Evolutionary conservation across 2,113 vertebrate genomes (phyloP).

Genomic region (Anoura caudifer): DNA sequence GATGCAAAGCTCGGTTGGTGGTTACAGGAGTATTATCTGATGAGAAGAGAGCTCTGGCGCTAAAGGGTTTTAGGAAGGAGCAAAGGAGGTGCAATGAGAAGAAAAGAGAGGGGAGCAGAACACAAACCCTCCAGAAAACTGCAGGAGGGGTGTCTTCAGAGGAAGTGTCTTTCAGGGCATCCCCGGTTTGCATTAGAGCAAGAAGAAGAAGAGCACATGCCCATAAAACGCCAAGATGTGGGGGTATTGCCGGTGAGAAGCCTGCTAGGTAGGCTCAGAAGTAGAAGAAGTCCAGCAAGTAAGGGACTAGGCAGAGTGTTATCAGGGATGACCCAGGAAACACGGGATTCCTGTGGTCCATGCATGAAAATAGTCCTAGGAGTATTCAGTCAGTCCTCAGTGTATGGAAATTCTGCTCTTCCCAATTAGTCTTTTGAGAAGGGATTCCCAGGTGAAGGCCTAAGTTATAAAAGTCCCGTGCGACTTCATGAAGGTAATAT

Average conservation of each 20-base stretch:
- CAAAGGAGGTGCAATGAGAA: background rate
- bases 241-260: background rate
- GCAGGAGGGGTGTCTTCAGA: background rate
- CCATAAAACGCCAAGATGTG: background rate
- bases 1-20: background rate
- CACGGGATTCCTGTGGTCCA: background rate
- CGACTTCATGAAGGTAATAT: background rate
- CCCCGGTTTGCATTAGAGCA: background rate
- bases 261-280: background rate
- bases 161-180: background rate
- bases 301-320: no score
- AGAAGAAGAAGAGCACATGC: background rate
- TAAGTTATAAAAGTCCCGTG: background rate
- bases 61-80: background rate
- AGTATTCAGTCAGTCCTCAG: background rate
- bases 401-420: slow-evolving; percentile 3
- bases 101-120: background rate
- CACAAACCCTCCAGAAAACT: background rate
- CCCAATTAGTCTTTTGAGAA: slow-evolving; percentile 12
- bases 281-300: background rate
- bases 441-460: background rate
- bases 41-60: background rate
- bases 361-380: background rate
- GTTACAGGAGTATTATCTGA: background rate
- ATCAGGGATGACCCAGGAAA: background rate